phyloP scores from a whole-genome alignment of 2,888 invertebrate species.

The Nomada ruficornis region DNA sequence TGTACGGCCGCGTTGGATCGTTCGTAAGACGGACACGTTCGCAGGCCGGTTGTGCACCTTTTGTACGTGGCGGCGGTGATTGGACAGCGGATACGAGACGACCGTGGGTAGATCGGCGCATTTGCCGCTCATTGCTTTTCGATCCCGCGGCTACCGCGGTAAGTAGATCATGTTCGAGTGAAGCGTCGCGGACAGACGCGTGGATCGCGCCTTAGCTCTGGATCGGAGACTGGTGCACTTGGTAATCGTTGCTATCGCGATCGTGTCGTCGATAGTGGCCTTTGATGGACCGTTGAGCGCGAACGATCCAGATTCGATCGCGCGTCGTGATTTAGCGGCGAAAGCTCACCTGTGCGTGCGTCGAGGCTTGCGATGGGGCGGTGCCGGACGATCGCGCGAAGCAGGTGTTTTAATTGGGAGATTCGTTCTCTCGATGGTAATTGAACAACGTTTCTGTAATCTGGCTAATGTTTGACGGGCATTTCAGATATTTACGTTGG shows the following conservation, averaged over 20 bases:
- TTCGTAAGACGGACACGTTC: constrained; percentile 52
- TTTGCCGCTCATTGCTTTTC: constrained; percentile 55
- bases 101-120: constrained; percentile 59
- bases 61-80: constrained; percentile 54
- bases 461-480: neutral
- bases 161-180: constrained; percentile 65
- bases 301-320: constrained; percentile 53
- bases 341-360: neutral
- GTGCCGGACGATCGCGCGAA: too few relatives aligned
- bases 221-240: constrained; percentile 58
- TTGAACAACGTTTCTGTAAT: neutral
- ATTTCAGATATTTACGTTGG: neutral
- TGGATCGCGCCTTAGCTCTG: constrained; percentile 45
- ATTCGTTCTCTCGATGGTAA: neutral
- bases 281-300: constrained; percentile 62
- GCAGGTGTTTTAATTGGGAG: neutral
- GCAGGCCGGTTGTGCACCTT: constrained; percentile 57
- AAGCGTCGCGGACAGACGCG: constrained; percentile 37
- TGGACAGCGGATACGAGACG: constrained; percentile 57
- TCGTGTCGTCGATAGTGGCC: constrained; percentile 61
- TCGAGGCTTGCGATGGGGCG: neutral
- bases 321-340: neutral
- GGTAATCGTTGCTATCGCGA: constrained; percentile 64
- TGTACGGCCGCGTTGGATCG: constrained; percentile 18
- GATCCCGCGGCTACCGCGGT: constrained; percentile 63